Evolutionary conservation across 2,888 invertebrate species (phyloP).

Genomic region (Lepeophtheirus nordmannii): DNA sequence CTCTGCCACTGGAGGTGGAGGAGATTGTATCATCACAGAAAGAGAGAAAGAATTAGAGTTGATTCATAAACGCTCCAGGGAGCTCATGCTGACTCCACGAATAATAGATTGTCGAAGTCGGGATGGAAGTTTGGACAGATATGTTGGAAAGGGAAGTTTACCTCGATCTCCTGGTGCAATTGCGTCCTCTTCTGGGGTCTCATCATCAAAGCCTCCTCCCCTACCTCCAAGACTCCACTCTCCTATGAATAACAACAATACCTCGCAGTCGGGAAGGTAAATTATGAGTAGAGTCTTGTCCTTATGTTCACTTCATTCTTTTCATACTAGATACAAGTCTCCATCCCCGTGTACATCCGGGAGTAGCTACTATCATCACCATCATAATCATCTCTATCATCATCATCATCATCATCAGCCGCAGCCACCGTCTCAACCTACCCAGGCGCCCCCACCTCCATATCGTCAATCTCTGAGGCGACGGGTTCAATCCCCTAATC

Average conservation of each 20-base stretch:
- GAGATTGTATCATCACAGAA: slow-evolving; percentile 11
- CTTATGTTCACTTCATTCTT: background rate
- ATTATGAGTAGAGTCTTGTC: background rate
- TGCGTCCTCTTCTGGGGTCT: background rate
- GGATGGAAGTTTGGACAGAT: slow-evolving; percentile 12
- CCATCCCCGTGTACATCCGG: slow-evolving; percentile 1
- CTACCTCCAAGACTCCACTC: slow-evolving; percentile 13
- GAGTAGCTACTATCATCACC: no score
- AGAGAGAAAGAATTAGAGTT: slow-evolving; percentile 19
- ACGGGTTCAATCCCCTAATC: slow-evolving; percentile 20
- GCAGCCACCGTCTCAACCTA: background rate
- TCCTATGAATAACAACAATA: background rate
- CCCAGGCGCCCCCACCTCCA: background rate
- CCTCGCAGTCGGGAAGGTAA: background rate
- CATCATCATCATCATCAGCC: background rate
- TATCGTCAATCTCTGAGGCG: background rate
- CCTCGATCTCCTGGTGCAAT: background rate
- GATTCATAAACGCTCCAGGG: slow-evolving; percentile 20
- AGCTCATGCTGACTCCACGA: slow-evolving; percentile 18
- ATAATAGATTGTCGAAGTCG: background rate
- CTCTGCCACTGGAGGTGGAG: background rate
- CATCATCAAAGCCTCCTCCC: slow-evolving; percentile 2
- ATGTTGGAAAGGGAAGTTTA: background rate
- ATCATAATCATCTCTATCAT: background rate
- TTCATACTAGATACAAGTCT: slow-evolving; percentile 8